A percentile compares a stretch with the other conserved stretches of the same genome.
These are phyloP conservation scores for Asobara japonica DNA, from an alignment of 1,140 invertebrate species.

Conservation along the genomic window DNA sequence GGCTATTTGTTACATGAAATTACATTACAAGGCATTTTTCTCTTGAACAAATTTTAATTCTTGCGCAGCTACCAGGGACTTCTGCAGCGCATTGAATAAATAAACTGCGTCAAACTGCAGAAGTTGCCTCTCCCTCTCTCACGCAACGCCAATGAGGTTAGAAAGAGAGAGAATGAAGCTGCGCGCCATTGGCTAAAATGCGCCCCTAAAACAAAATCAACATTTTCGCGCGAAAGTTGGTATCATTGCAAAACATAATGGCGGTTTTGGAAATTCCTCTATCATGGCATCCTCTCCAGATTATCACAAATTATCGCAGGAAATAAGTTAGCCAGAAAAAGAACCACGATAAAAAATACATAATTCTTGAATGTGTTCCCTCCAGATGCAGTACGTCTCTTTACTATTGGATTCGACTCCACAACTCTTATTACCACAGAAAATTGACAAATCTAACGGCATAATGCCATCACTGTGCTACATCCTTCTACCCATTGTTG, in stretches of 20 bases:
- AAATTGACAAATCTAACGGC: not conserved
- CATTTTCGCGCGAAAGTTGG: not conserved
- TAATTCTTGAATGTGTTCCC: not conserved
- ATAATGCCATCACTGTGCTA: slow-evolving; percentile 56
- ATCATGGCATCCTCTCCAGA: not conserved
- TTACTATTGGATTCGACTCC: not conserved
- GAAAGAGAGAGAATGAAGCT: too few relatives aligned
- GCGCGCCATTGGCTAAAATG: too few relatives aligned
- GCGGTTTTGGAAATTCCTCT: not conserved
- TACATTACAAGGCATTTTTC: too few relatives aligned
- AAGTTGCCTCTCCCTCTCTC: too few relatives aligned
- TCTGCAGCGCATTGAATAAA: too few relatives aligned
- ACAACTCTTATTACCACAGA: not conserved
- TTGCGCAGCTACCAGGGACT: too few relatives aligned
- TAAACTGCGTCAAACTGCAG: too few relatives aligned
- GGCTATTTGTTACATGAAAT: too few relatives aligned
- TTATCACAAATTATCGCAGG: not conserved
- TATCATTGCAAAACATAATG: not conserved
- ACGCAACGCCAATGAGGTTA: too few relatives aligned
- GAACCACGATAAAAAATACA: not conserved
- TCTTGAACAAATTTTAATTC: too few relatives aligned
- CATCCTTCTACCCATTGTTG: slow-evolving; percentile 55
- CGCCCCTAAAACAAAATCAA: too few relatives aligned
- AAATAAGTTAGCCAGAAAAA: not conserved
- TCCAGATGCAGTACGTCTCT: not conserved